Percentiles rank a stretch among this genome's conserved stretches.
These are phyloP conservation scores for Danio tinwini DNA, from an alignment of 2,797 vertebrate species.

Conservation along the genomic window DNA sequence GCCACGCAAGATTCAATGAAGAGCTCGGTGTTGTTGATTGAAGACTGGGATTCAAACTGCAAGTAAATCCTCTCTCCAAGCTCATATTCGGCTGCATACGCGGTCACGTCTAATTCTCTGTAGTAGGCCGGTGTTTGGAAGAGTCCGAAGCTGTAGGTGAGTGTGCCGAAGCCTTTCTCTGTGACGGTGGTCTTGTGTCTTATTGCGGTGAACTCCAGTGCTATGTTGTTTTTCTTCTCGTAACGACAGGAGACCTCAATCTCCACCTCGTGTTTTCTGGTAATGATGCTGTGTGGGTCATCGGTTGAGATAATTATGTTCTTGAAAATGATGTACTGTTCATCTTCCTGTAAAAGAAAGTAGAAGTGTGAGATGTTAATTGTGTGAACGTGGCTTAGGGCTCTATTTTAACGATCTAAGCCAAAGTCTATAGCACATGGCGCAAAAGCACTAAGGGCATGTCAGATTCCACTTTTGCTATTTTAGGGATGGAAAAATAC, in stretches of 20 bases:
- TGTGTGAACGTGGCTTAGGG: background rate
- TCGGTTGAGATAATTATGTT: slow-evolving; percentile 68
- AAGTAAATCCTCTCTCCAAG: slow-evolving; percentile 69
- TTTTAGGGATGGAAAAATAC: too few species aligned
- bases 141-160: slow-evolving; percentile 68
- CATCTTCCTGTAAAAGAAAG: slow-evolving; percentile 68
- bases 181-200: slow-evolving; percentile 60
- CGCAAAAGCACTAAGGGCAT: too few species aligned
- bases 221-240: slow-evolving; percentile 68
- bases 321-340: slow-evolving; percentile 67
- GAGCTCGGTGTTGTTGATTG: slow-evolving; percentile 68
- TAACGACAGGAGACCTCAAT: slow-evolving; percentile 72
- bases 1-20: slow-evolving; percentile 78
- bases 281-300: slow-evolving; percentile 53
- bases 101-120: slow-evolving; percentile 24
- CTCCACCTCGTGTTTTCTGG: slow-evolving; percentile 68
- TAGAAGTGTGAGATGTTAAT: background rate
- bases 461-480: too few species aligned
- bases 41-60: slow-evolving; percentile 69
- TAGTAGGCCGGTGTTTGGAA: slow-evolving; percentile 55
- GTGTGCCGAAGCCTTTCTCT: slow-evolving; percentile 66
- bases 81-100: slow-evolving; percentile 68
- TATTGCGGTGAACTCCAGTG: slow-evolving; percentile 62
- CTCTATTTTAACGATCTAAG: too few species aligned
- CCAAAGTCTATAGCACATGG: too few species aligned